These are phyloP conservation scores for Lucilia sericata DNA, from an alignment of 1,140 invertebrate species.

Conservation along the genomic window DNA sequence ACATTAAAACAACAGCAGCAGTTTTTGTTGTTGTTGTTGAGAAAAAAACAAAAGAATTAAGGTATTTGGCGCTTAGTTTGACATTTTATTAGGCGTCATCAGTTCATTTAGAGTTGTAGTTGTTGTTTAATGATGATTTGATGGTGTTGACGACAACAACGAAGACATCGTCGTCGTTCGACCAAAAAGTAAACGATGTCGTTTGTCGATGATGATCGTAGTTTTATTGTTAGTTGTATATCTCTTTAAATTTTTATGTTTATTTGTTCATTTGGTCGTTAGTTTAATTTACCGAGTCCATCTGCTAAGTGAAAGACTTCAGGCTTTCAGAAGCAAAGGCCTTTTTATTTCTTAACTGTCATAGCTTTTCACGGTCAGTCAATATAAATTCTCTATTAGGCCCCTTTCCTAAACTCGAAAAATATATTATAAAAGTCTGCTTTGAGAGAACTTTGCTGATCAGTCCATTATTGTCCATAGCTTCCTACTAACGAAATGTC, in stretches of 20 bases:
- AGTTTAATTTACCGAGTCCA: not conserved
- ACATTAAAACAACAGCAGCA: not conserved
- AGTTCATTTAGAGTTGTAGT: not conserved
- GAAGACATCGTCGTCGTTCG: not conserved
- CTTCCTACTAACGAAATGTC: too few species aligned
- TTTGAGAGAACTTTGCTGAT: too few species aligned
- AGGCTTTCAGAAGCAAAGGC: too few species aligned
- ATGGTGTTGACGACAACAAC: not conserved
- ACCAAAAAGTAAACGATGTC: not conserved
- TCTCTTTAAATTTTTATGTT: not conserved
- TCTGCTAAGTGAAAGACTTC: not conserved
- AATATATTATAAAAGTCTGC: too few species aligned
- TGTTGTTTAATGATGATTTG: constrained; percentile 27
- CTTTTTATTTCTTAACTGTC: too few species aligned
- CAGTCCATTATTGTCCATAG: too few species aligned
- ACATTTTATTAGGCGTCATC: constrained; percentile 26
- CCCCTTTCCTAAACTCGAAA: too few species aligned
- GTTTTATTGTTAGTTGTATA: not conserved
- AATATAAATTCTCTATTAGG: too few species aligned
- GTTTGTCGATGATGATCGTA: constrained; percentile 1
- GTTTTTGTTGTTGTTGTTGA: not conserved
- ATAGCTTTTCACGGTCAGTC: too few species aligned
- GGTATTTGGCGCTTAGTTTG: constrained; percentile 28
- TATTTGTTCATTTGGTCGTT: not conserved
- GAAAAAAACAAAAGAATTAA: not conserved